Evolutionary conservation across 2,113 vertebrate species (phyloP).

Genomic region (Cyprinodon tularosa): DNA sequence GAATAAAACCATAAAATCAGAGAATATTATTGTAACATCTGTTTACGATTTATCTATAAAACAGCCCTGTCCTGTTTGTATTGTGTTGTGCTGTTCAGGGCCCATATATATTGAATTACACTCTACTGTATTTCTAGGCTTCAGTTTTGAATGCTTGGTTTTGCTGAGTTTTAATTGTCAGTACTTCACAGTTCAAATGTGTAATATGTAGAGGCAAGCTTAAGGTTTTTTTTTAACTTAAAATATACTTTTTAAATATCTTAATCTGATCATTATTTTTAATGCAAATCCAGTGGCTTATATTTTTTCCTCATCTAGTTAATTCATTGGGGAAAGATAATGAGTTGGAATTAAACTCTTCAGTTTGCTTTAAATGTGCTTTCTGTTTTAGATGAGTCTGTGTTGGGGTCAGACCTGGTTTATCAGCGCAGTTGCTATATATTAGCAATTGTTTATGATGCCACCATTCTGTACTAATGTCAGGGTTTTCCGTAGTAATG

Average conservation of each 20-base stretch:
- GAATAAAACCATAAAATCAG: not conserved
- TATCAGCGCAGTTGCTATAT: not conserved
- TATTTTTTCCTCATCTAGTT: not conserved
- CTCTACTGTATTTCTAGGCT: too few species aligned
- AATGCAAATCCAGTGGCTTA: not conserved
- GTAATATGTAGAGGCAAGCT: not conserved
- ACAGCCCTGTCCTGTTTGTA: too few species aligned
- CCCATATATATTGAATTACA: too few species aligned
- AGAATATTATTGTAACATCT: not conserved
- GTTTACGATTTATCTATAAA: too few species aligned
- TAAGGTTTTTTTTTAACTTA: not conserved
- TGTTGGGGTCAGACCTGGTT: not conserved
- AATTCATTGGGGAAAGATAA: too few species aligned
- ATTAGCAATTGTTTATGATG: not conserved
- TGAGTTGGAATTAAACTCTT: too few species aligned
- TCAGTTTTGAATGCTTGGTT: too few species aligned
- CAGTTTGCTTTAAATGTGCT: too few species aligned
- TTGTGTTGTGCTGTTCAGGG: too few species aligned
- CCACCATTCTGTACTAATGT: constrained; percentile 16
- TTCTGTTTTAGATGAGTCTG: not conserved
- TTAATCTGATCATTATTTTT: not conserved
- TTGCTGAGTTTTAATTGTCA: not conserved
- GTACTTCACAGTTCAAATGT: not conserved
- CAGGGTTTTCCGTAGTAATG: constrained; percentile 20
- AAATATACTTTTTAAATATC: not conserved